These are phyloP conservation scores for Drosophila nigritarsus DNA, from an alignment of 2,888 invertebrate genomes.

Conservation along the genomic window DNA sequence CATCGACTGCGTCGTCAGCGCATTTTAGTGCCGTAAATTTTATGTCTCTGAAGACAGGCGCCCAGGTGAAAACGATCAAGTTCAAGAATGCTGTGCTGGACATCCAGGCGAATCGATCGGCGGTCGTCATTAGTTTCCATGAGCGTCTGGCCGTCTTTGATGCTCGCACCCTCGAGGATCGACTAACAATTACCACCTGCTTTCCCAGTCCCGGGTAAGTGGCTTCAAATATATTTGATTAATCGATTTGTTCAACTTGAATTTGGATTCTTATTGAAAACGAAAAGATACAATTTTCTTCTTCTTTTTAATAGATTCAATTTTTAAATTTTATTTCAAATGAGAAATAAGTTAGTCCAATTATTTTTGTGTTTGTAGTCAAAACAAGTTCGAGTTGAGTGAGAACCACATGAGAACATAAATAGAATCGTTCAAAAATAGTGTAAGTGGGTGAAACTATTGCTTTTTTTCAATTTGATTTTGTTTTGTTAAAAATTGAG, in stretches of 20 bases:
- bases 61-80: conserved; percentile 91
- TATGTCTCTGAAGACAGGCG: conserved; percentile 88
- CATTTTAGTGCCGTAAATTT: conserved; percentile 93
- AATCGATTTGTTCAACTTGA: not conserved
- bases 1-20: conserved; percentile 85
- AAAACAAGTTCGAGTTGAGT: no score
- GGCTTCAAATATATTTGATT: not conserved
- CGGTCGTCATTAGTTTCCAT: conserved; percentile 94
- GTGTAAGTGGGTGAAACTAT: no score
- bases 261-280: not conserved
- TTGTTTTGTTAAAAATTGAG: no score
- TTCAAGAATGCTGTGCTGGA: conserved; percentile 96
- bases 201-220: conserved; percentile 92
- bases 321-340: not conserved
- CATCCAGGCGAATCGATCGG: conserved; percentile 94
- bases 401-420: no score
- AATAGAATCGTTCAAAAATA: no score
- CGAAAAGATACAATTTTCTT: not conserved
- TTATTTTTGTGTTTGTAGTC: no score
- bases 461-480: no score
- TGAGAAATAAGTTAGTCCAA: no score
- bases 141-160: conserved; percentile 97
- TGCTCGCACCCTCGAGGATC: conserved; percentile 93
- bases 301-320: not conserved
- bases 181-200: conserved; percentile 94